These are phyloP conservation scores for Sphyrna mokarran DNA, from an alignment of 2,113 vertebrate species.

Conservation along the genomic window DNA sequence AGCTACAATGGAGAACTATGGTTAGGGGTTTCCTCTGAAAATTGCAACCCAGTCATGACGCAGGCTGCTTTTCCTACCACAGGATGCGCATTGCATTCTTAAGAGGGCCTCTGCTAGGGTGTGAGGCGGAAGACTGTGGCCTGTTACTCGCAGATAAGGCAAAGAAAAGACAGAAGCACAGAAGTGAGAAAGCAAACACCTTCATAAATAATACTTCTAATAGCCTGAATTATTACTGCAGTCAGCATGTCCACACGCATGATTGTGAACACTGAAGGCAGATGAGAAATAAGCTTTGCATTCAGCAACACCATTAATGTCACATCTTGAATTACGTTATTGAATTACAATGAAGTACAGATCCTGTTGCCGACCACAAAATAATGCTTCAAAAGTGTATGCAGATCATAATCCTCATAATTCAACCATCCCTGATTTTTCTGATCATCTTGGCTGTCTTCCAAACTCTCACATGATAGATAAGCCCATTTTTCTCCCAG, in stretches of 20 bases:
- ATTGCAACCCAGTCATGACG: conserved; percentile 32
- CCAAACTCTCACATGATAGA: neutral
- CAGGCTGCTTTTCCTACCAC: conserved; percentile 32
- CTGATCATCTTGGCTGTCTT: neutral
- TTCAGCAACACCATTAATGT: neutral
- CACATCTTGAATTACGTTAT: neutral
- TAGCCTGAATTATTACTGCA: neutral
- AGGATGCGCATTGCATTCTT: conserved; percentile 19
- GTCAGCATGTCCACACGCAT: neutral
- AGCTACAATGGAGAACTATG: conserved; percentile 23
- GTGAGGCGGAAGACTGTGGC: conserved; percentile 20
- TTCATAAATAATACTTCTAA: neutral
- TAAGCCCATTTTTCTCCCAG: neutral
- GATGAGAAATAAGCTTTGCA: neutral
- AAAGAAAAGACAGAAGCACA: conserved; percentile 14
- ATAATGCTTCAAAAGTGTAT: neutral
- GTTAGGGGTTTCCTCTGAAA: conserved; percentile 25
- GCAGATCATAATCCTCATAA: neutral
- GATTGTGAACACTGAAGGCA: neutral
- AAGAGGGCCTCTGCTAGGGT: neutral
- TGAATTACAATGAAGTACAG: neutral
- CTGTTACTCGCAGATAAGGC: neutral
- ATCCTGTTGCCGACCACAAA: neutral
- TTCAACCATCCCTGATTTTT: neutral
- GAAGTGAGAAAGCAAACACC: neutral